These are phyloP conservation scores for Chloroceryle inda DNA, from an alignment of 2,797 vertebrate species.

Conservation along the genomic window DNA sequence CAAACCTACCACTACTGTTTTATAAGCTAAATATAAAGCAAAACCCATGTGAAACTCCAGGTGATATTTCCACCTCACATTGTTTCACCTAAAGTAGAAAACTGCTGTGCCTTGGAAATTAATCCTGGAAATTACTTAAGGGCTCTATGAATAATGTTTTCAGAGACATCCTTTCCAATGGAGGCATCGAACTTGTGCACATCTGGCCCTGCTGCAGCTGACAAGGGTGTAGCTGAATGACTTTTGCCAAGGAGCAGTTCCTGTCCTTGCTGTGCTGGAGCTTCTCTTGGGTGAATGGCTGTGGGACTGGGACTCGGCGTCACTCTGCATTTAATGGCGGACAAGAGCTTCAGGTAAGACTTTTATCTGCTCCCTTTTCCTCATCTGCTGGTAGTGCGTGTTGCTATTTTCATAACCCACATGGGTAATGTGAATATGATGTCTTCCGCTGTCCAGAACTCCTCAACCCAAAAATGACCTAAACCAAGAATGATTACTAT, in stretches of 20 bases:
- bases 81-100: not conserved
- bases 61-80: not conserved
- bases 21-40: not conserved
- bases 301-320: accelerated
- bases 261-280: accelerated
- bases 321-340: accelerated
- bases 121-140: not conserved
- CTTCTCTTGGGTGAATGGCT: accelerated
- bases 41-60: not conserved
- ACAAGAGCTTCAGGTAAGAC: not conserved
- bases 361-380: not conserved
- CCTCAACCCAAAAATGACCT: not conserved
- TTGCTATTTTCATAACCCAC: not conserved
- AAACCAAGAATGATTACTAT: not conserved
- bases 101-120: not conserved
- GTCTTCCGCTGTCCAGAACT: not conserved
- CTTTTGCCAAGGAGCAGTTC: not conserved
- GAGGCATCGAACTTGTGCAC: accelerated
- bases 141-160: not conserved
- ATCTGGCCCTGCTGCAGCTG: not conserved
- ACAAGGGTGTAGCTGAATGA: accelerated
- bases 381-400: accelerated
- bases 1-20: not conserved
- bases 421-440: accelerated
- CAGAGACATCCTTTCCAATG: not conserved